phyloP scores from a whole-genome alignment of 2,888 invertebrate genomes.

The Lepidonotus clava region DNA sequence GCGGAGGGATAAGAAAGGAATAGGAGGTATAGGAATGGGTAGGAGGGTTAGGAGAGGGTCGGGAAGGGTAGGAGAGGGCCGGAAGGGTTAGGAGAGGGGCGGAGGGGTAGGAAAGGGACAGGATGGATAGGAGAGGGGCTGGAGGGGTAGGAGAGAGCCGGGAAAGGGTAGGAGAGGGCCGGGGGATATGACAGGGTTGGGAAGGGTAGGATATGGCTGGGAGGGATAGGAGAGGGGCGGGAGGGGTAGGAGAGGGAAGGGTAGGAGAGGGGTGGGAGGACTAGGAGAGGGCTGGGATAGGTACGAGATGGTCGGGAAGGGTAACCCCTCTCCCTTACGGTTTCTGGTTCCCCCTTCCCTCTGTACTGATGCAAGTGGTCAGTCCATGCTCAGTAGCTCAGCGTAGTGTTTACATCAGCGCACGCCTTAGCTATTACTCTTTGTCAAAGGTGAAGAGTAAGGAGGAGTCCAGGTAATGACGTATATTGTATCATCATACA shows the following conservation, averaged over 20 bases:
- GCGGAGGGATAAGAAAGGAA: too few species aligned
- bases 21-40: neutral
- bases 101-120: neutral
- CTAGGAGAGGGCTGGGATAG: neutral
- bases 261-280: neutral
- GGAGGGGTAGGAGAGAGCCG: neutral
- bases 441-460: too few species aligned
- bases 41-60: neutral
- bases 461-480: too few species aligned
- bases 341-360: too few species aligned
- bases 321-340: too few species aligned
- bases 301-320: neutral
- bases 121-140: neutral
- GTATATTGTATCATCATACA: too few species aligned
- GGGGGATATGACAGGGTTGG: neutral
- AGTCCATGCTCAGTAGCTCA: too few species aligned
- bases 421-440: too few species aligned
- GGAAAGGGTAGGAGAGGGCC: neutral
- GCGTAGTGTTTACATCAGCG: too few species aligned
- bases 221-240: neutral
- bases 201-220: neutral
- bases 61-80: neutral
- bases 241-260: neutral
- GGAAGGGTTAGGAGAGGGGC: neutral
- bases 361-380: too few species aligned